A percentile compares a stretch with the other conserved stretches of the same genome.
Conservation (phyloP, 2,797 vertebrate genomes). For the Propithecus perrieri region DNA sequence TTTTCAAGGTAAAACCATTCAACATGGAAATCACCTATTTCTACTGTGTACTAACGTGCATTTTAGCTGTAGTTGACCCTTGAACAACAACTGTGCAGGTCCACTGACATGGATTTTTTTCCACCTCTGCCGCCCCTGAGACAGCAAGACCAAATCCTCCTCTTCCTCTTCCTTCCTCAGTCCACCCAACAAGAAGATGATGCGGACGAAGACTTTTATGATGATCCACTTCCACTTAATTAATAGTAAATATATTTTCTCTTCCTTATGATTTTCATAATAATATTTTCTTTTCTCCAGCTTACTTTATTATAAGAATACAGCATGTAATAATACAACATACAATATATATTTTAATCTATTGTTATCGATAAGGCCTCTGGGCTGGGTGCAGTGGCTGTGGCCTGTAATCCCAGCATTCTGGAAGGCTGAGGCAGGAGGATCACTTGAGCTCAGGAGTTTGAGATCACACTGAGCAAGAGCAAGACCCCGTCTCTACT, state of each 20-base stretch:
- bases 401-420: too few relatives aligned
- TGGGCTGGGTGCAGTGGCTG: too few relatives aligned
- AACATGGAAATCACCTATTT: not conserved
- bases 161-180: not conserved
- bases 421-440: too few relatives aligned
- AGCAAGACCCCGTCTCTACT: too few relatives aligned
- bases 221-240: not conserved
- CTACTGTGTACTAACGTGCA: not conserved
- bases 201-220: not conserved
- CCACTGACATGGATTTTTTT: too few relatives aligned
- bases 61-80: not conserved
- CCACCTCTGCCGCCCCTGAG: not conserved
- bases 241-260: not conserved
- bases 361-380: not conserved
- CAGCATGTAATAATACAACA: not conserved
- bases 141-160: not conserved
- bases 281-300: not conserved
- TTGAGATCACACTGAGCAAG: too few relatives aligned
- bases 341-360: not conserved
- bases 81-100: not conserved
- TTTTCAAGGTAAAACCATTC: constrained; percentile 39
- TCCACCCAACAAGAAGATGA: not conserved
- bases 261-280: not conserved
- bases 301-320: not conserved
- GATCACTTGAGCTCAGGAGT: too few relatives aligned